These are phyloP conservation scores for Stomorhina lunata DNA, from an alignment of 2,888 invertebrate genomes.

Conservation along the genomic window DNA sequence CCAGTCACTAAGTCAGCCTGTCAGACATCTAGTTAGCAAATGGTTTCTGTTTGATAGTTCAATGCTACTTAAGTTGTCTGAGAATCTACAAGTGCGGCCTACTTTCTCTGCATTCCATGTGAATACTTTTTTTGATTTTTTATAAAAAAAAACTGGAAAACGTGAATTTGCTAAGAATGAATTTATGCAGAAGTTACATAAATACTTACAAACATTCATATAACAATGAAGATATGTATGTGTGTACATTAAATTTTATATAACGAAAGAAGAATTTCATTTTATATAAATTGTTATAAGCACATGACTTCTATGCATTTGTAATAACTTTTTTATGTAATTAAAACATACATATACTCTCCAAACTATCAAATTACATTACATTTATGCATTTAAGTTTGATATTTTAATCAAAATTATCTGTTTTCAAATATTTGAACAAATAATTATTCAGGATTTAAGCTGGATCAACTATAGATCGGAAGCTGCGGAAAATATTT, in stretches of 20 bases:
- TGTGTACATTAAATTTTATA: conserved; percentile 41
- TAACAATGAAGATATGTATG: neutral
- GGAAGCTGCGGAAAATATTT: no score
- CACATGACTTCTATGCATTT: no score
- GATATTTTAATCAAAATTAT: no score
- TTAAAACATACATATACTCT: no score
- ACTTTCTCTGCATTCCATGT: conserved; percentile 80
- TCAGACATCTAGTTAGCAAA: conserved; percentile 59
- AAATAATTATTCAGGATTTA: neutral
- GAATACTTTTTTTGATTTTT: conserved; percentile 64
- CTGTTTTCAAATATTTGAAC: no score
- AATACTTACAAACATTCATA: conserved; percentile 3
- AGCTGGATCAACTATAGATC: no score
- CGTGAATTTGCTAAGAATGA: conserved; percentile 48
- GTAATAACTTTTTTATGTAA: no score
- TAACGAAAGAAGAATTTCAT: conserved; percentile 47
- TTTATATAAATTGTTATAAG: no score
- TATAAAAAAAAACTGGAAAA: conserved; percentile 8
- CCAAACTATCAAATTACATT: neutral
- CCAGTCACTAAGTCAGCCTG: conserved; percentile 50
- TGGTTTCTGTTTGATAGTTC: conserved; percentile 63
- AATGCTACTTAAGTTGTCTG: conserved; percentile 70
- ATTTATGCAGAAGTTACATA: conserved; percentile 48
- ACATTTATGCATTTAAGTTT: no score
- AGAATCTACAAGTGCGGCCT: conserved; percentile 77